These are phyloP conservation scores for Torymus tubicola DNA, from an alignment of 2,888 invertebrate genomes.

Conservation along the genomic window DNA sequence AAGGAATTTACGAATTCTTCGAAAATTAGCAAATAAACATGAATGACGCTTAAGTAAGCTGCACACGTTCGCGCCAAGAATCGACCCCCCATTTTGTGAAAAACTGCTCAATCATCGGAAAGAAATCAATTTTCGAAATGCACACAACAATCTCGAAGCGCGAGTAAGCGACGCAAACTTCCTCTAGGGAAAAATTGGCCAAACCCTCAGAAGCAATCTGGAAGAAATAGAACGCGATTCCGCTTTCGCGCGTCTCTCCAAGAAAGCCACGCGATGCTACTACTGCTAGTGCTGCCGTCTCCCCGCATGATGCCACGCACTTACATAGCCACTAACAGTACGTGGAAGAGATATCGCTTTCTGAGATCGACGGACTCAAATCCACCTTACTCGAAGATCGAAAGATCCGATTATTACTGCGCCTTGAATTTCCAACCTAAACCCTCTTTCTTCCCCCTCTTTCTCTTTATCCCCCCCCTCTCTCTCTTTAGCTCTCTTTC, in stretches of 20 bases:
- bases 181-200: constrained; percentile 6
- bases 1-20: too few relatives aligned
- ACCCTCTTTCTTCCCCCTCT: constrained; percentile 21
- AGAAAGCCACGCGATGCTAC: constrained; percentile 21
- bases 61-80: too few relatives aligned
- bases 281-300: background rate
- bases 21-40: too few relatives aligned
- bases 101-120: constrained; percentile 10
- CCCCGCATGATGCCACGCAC: background rate
- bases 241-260: constrained; percentile 15
- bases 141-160: background rate
- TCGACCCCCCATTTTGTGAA: too few relatives aligned
- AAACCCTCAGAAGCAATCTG: constrained; percentile 32
- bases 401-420: constrained; percentile 43
- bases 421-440: constrained; percentile 27
- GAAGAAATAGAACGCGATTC: constrained; percentile 55
- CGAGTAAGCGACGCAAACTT: constrained; percentile 1
- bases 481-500: background rate
- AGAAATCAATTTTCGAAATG: constrained; percentile 13
- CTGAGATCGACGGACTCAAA: constrained; percentile 25
- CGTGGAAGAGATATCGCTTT: constrained; percentile 31
- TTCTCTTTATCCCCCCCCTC: constrained; percentile 39
- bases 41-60: too few relatives aligned
- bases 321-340: constrained; percentile 43
- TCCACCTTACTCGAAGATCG: constrained; percentile 32